Conservation (phyloP, 2,797 vertebrate genomes). For the Serranus cabrilla region DNA sequence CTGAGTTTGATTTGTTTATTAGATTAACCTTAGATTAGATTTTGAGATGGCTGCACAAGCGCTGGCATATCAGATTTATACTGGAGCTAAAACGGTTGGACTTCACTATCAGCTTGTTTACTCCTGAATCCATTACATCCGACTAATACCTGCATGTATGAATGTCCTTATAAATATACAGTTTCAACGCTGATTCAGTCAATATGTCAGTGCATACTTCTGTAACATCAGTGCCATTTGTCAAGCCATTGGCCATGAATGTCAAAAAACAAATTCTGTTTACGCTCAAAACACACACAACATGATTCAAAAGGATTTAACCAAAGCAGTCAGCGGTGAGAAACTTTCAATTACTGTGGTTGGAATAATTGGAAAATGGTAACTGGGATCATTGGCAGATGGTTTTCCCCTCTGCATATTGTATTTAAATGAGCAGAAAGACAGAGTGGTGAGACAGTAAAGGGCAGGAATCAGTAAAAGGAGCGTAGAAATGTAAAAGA, state of each 20-base stretch:
- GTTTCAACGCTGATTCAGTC: conserved; percentile 17
- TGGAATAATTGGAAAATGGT: conserved; percentile 41
- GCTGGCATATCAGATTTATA: conserved; percentile 60
- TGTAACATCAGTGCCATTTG: conserved; percentile 12
- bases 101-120: conserved; percentile 58
- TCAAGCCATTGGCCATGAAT: conserved; percentile 32
- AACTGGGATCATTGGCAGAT: conserved; percentile 27
- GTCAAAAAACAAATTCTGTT: conserved; percentile 37
- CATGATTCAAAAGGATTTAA: conserved; percentile 30
- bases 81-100: conserved; percentile 43
- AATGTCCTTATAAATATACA: conserved; percentile 8
- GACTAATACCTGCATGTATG: conserved; percentile 25
- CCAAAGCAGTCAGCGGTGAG: conserved; percentile 19
- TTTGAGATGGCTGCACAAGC: conserved; percentile 64
- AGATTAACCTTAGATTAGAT: conserved; percentile 82
- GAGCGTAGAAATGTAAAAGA: conserved; percentile 1
- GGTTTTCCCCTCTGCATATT: conserved; percentile 14
- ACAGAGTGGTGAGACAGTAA: not conserved
- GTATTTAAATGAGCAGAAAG: conserved; percentile 27
- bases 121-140: conserved; percentile 38
- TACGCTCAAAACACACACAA: conserved; percentile 9
- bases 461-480: conserved; percentile 8
- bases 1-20: conserved; percentile 75
- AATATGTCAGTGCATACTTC: conserved; percentile 10
- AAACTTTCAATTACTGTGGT: conserved; percentile 39